A percentile compares a stretch with the other conserved stretches of the same genome.
Evolutionary conservation across 2,797 vertebrate genomes (phyloP).

Genomic region (Onychomys arenicola): DNA sequence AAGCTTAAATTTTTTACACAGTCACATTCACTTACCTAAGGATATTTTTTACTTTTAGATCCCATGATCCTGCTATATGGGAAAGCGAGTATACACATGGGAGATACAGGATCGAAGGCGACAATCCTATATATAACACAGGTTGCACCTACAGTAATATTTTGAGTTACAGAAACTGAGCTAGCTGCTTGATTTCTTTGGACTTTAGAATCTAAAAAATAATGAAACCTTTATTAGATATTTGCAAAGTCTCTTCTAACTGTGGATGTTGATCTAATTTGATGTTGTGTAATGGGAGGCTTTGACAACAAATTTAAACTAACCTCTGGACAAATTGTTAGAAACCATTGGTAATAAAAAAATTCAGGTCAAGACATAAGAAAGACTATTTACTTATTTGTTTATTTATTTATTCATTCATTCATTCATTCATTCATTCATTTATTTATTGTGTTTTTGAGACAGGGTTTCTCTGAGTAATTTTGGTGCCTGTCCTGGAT

Average conservation of each 20-base stretch:
- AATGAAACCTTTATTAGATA: not conserved
- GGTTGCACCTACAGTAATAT: not conserved
- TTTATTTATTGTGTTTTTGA: too few relatives aligned
- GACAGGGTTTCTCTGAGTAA: too few relatives aligned
- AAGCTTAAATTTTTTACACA: constrained; percentile 1
- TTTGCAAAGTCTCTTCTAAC: not conserved
- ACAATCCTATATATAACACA: too few relatives aligned
- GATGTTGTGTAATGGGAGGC: not conserved
- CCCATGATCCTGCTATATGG: not conserved
- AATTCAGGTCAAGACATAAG: not conserved
- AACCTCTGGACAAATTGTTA: not conserved
- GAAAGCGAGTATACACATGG: not conserved
- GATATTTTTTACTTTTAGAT: constrained; percentile 23
- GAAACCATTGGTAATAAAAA: not conserved
- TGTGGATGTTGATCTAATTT: not conserved
- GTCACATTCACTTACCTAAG: constrained; percentile 23
- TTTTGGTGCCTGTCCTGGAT: too few relatives aligned
- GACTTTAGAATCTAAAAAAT: constrained; percentile 25
- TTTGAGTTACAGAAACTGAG: not conserved
- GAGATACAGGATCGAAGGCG: not conserved
- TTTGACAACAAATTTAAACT: constrained; percentile 45
- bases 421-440: too few relatives aligned
- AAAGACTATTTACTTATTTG: not conserved
- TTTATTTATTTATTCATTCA: too few relatives aligned
- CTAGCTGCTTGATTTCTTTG: constrained; percentile 15